Base-by-base conservation (phyloP, 2,113 vertebrate genomes). In the Grammomys dolichurus region DNA sequence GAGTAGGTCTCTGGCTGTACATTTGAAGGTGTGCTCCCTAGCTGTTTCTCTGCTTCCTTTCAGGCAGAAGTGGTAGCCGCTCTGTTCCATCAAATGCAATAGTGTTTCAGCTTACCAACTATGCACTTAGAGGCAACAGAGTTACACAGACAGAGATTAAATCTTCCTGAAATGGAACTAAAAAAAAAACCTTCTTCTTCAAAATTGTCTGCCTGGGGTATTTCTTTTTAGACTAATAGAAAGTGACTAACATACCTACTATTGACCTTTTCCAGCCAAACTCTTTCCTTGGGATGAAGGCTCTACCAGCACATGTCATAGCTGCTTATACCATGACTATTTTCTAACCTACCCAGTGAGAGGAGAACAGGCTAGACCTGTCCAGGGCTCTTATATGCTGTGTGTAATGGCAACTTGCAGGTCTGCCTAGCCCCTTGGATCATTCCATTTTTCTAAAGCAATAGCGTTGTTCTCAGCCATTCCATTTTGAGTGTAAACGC, bases 231-330 rank as follows among this genome's bases (percentile, higher is more conserved):
- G 8, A 36, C 36, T 7, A 48, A 48, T 36, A 5, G 65, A 48
- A 86, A 88, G 48, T 56, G 36, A 40, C 48, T 56, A 88, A 72
- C 33, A 78, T 6, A n/a, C 20, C 12, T 2, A 31, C 19, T 1
- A 1, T 36, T 12, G 51, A 31, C 2, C 4, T 82, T 60, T 54
- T 87, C 26, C 78, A 56, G 10, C 4, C 36, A 20, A 43, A 20
- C 3, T 3, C 1, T 4, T 7, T 31, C 46, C 3, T 54, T 11
- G 13, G 1, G 10, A 5, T 7, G 22, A 31, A 31, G 26, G 7
- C 8, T 63, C 20, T 11, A 20, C 24, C 77, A 89, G 5, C 43
- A 31, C 36, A 28, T 17, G 31, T 3, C 3, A 16, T 2, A 40
- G 10, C n/a, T 86, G 3, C 10, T 81, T 65, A 69, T 20, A 93